Conservation (phyloP, 2,113 vertebrate species). For the Strix aluco region DNA sequence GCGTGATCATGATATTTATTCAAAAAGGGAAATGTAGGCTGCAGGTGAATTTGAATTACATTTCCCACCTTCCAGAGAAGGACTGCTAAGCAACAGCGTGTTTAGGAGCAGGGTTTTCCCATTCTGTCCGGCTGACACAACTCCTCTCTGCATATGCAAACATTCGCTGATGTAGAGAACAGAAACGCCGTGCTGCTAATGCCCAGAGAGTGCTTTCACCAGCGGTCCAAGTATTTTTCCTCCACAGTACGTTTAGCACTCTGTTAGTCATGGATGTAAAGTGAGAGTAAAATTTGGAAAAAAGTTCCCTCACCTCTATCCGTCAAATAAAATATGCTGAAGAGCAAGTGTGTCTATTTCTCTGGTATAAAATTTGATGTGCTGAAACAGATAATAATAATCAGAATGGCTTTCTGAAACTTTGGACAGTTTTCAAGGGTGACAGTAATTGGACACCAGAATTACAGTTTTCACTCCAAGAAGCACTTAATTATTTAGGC, state of each 20-base stretch:
- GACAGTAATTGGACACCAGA: not conserved
- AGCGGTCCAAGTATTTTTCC: not conserved
- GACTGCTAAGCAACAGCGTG: fast-evolving
- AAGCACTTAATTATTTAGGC: not conserved
- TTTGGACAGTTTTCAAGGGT: not conserved
- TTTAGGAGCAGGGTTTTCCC: not conserved
- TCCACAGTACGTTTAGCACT: not conserved
- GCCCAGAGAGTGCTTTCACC: not conserved
- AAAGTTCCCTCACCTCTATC: not conserved
- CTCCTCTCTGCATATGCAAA: not conserved
- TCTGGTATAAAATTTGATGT: not conserved
- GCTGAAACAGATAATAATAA: not conserved
- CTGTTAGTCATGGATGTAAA: not conserved
- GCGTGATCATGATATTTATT: not conserved
- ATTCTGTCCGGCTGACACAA: fast-evolving
- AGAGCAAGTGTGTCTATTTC: not conserved
- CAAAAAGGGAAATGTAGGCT: not conserved
- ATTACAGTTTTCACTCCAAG: not conserved
- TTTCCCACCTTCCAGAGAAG: not conserved
- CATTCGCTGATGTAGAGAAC: not conserved
- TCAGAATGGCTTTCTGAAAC: not conserved
- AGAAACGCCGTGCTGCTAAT: not conserved
- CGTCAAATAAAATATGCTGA: not conserved
- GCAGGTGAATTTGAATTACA: not conserved
- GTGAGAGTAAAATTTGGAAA: not conserved